Evolutionary conservation across 2,888 invertebrate species (phyloP).

Genomic region (Polymixis flavicincta): DNA sequence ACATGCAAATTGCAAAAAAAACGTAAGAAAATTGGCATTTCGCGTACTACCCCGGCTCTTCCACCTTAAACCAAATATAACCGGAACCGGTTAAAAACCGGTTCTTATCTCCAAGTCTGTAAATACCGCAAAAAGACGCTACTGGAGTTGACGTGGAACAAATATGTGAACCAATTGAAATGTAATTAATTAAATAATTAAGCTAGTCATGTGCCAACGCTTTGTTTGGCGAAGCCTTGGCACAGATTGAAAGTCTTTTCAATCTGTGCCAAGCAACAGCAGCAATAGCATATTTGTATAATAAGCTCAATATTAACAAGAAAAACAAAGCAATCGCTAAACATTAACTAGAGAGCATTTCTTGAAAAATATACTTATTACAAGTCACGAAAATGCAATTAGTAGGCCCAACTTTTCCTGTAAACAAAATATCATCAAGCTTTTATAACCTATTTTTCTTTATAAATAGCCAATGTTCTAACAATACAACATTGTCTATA

Average conservation of each 20-base stretch:
- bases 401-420: slow-evolving; percentile 21
- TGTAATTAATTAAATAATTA: background rate
- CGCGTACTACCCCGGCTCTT: too few relatives aligned
- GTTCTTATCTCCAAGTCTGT: too few relatives aligned
- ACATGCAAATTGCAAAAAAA: too few relatives aligned
- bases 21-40: too few relatives aligned
- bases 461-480: slow-evolving; percentile 59
- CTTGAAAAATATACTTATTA: background rate
- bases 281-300: background rate
- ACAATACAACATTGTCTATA: slow-evolving; percentile 60
- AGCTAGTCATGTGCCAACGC: too few relatives aligned
- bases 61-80: too few relatives aligned
- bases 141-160: background rate
- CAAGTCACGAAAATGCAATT: slow-evolving; percentile 12
- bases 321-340: background rate
- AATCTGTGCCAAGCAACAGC: too few relatives aligned
- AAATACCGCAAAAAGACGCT: too few relatives aligned
- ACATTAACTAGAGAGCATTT: background rate
- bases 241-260: background rate
- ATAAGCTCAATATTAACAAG: background rate
- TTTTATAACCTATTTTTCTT: slow-evolving; percentile 45
- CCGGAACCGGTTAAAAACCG: too few relatives aligned
- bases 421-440: slow-evolving; percentile 41
- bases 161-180: background rate
- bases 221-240: background rate